These are phyloP conservation scores for Tarsius wallacei DNA, from an alignment of 2,797 vertebrate species.

Conservation along the genomic window DNA sequence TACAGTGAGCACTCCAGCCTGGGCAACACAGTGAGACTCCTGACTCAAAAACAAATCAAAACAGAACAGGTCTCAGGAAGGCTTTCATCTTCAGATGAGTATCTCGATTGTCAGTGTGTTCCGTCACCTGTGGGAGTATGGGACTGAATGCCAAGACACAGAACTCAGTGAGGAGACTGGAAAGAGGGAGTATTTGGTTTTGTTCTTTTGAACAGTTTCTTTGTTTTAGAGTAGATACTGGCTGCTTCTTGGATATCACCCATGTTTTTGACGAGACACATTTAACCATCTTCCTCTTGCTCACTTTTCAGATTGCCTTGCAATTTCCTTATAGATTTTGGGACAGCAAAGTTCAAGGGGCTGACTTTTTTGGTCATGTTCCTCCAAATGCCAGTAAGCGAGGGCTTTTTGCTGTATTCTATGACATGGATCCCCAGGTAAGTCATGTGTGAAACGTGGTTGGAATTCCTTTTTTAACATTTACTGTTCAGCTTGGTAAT, in stretches of 20 bases:
- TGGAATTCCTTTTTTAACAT: neutral
- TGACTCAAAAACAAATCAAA: neutral
- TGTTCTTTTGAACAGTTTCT: neutral
- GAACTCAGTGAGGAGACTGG: too few species aligned
- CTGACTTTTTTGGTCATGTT: slow-evolving; percentile 97
- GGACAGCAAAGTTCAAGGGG: slow-evolving; percentile 97
- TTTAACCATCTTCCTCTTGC: neutral
- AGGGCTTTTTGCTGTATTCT: slow-evolving; percentile 98
- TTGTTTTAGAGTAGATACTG: neutral
- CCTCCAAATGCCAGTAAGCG: slow-evolving; percentile 95
- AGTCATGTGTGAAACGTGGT: neutral
- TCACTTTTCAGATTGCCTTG: slow-evolving; percentile 94
- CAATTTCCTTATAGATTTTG: slow-evolving; percentile 98
- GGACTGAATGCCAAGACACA: too few species aligned
- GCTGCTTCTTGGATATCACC: neutral
- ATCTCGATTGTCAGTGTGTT: too few species aligned
- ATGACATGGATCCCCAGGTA: slow-evolving; percentile 98
- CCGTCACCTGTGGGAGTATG: too few species aligned
- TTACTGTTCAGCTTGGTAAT: slow-evolving; percentile 21
- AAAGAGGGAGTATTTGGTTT: neutral
- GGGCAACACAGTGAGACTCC: neutral
- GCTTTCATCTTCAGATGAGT: too few species aligned
- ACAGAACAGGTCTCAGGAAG: neutral
- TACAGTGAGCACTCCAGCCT: neutral
- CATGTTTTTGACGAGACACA: neutral